Conservation (phyloP, 2,113 vertebrate genomes). For the Oreochromis aureus region DNA sequence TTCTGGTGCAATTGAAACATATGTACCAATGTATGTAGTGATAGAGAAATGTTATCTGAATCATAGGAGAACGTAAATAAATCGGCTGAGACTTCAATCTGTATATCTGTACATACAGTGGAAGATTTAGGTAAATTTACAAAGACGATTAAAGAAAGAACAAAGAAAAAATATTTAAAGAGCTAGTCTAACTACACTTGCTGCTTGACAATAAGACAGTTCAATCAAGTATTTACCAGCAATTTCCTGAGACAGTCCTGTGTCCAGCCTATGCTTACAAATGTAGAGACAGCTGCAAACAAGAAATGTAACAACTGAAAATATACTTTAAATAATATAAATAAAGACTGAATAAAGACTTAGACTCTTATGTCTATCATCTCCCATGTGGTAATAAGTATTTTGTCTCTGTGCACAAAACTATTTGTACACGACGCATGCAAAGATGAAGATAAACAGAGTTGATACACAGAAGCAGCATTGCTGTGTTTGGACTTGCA, state of each 20-base stretch:
- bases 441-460: neutral
- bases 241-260: neutral
- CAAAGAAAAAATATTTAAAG: neutral
- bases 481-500: neutral
- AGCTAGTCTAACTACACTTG: neutral
- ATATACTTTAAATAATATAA: neutral
- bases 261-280: neutral
- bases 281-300: neutral
- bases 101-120: neutral
- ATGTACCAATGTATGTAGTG: neutral
- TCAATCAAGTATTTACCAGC: accelerated
- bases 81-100: accelerated
- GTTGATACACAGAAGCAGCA: neutral
- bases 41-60: neutral
- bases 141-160: neutral
- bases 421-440: accelerated
- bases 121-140: neutral
- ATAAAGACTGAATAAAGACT: neutral
- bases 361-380: neutral
- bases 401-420: neutral
- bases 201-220: accelerated
- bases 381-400: neutral
- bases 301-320: neutral
- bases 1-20: neutral
- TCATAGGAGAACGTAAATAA: accelerated